These are phyloP conservation scores for Peribatodes rhomboidaria DNA, from an alignment of 2,888 invertebrate species.

Conservation along the genomic window DNA sequence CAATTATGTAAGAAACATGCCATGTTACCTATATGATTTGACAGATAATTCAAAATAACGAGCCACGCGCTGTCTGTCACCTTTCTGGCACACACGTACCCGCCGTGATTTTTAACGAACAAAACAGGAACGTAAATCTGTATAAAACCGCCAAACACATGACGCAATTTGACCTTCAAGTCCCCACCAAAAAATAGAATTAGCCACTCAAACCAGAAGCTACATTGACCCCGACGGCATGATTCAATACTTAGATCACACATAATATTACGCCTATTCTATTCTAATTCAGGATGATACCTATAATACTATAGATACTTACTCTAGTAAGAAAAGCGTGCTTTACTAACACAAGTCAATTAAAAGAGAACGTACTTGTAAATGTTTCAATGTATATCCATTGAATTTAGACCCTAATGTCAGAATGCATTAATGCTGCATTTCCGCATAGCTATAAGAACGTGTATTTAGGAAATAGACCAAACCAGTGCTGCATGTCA, in stretches of 20 bases:
- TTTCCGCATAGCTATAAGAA: conserved; percentile 35
- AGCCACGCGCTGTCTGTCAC: conserved; percentile 12
- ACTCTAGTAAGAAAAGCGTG: no score
- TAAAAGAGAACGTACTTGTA: not conserved
- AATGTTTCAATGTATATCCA: not conserved
- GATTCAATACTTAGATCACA: conserved; percentile 60
- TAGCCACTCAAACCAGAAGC: conserved; percentile 61
- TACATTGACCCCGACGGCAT: conserved; percentile 65
- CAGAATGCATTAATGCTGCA: conserved; percentile 36
- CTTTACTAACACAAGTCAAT: not conserved
- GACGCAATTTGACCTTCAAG: conserved; percentile 70
- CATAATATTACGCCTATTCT: conserved; percentile 49
- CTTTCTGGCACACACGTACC: conserved; percentile 14
- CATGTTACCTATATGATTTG: not conserved
- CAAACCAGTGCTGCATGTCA: conserved; percentile 32
- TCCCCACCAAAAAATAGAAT: conserved; percentile 62
- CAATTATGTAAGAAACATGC: not conserved
- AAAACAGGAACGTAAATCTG: conserved; percentile 39
- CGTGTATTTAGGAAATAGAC: conserved; percentile 35
- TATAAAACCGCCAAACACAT: conserved; percentile 51
- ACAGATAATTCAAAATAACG: conserved; percentile 8
- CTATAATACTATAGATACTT: not conserved
- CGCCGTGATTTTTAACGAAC: conserved; percentile 15
- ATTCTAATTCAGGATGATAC: conserved; percentile 38
- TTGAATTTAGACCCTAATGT: conserved; percentile 15